Evolutionary conservation across 1,140 invertebrate species (phyloP).

Genomic region (Argopecten irradians): DNA sequence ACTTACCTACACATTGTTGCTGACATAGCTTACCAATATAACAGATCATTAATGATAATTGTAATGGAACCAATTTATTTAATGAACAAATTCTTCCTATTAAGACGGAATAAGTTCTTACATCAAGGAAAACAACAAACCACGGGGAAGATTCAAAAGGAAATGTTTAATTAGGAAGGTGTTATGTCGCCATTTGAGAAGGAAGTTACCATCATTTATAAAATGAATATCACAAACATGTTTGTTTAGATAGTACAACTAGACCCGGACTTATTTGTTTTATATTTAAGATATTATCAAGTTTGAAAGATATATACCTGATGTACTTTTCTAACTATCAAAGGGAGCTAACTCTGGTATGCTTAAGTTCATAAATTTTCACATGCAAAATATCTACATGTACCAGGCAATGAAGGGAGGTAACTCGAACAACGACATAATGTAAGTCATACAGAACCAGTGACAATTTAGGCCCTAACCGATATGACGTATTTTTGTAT

Average conservation of each 20-base stretch:
- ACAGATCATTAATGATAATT: background rate
- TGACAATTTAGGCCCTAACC: too few relatives aligned
- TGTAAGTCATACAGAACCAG: too few relatives aligned
- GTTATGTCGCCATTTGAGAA: background rate
- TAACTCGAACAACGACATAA: background rate
- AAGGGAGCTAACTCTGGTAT: background rate
- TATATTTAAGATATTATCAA: too few relatives aligned
- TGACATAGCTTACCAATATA: background rate
- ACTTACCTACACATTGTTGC: background rate
- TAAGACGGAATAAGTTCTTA: background rate
- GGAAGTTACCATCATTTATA: background rate
- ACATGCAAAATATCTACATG: too few relatives aligned
- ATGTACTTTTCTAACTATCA: too few relatives aligned
- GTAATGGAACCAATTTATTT: background rate
- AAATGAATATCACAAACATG: background rate
- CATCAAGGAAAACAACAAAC: background rate
- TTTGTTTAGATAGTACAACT: background rate
- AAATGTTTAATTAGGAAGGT: background rate
- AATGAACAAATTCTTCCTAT: slow-evolving; percentile 12
- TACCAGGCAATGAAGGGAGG: background rate
- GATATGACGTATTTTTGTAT: too few relatives aligned
- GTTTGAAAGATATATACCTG: too few relatives aligned
- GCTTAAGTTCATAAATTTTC: too few relatives aligned
- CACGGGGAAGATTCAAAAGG: background rate
- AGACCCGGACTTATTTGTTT: background rate